A percentile compares a stretch with the other conserved stretches of the same genome.
These are phyloP conservation scores for Apantesis nais DNA, from an alignment of 2,888 invertebrate genomes.

Conservation along the genomic window DNA sequence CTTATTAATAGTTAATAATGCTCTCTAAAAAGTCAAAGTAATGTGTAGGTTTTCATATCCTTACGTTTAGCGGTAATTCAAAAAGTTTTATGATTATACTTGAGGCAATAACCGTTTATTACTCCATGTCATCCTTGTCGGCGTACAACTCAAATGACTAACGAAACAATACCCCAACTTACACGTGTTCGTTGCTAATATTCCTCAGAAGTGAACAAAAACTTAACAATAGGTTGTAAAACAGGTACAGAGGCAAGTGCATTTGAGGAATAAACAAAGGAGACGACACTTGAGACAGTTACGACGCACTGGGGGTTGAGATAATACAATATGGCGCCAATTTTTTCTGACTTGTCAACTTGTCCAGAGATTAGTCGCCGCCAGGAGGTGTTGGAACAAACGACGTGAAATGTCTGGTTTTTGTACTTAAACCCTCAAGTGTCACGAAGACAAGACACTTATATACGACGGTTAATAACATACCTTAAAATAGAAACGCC, in stretches of 20 bases:
- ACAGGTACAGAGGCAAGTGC: slow-evolving; percentile 76
- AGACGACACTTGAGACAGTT: slow-evolving; percentile 66
- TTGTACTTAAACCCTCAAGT: slow-evolving; percentile 69
- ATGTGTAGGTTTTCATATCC: not conserved
- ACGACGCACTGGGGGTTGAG: slow-evolving; percentile 62
- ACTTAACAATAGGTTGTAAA: slow-evolving; percentile 57
- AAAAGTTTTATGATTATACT: slow-evolving; percentile 39
- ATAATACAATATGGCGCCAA: slow-evolving; percentile 77
- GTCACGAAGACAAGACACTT: slow-evolving; percentile 55
- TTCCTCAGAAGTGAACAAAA: slow-evolving; percentile 60
- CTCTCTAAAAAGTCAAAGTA: not conserved
- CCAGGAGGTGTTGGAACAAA: slow-evolving; percentile 78
- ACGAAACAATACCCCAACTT: slow-evolving; percentile 54
- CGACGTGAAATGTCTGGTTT: slow-evolving; percentile 79
- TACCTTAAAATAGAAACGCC: slow-evolving; percentile 51
- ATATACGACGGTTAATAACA: slow-evolving; percentile 55
- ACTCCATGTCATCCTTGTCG: slow-evolving; percentile 43
- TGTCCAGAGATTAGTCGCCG: slow-evolving; percentile 62
- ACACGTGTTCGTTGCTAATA: slow-evolving; percentile 69
- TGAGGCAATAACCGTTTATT: slow-evolving; percentile 34
- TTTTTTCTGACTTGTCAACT: slow-evolving; percentile 63
- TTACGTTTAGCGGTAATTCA: slow-evolving; percentile 25
- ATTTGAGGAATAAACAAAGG: slow-evolving; percentile 63
- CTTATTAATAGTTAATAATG: not conserved
- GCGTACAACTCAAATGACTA: slow-evolving; percentile 49